phyloP scores from a whole-genome alignment of 2,797 vertebrate genomes.

The Eurystomus glaucurus region DNA sequence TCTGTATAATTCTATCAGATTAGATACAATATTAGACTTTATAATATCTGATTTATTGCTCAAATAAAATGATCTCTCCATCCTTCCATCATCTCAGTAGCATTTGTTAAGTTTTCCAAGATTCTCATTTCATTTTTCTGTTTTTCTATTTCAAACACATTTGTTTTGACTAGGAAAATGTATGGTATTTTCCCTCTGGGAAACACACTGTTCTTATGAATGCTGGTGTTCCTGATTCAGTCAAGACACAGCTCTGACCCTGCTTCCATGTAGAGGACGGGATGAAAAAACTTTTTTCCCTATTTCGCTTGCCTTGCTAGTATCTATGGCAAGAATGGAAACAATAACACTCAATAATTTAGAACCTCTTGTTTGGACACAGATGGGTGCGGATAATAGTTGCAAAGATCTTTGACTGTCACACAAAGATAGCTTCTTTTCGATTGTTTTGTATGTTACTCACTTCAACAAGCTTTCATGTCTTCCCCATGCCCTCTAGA shows the following conservation, averaged over 20 bases:
- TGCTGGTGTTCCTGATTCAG: not conserved
- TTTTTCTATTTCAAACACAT: not conserved
- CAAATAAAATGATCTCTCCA: not conserved
- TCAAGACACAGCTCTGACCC: not conserved
- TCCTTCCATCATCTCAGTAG: not conserved
- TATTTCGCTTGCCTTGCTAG: not conserved
- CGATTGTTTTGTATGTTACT: not conserved
- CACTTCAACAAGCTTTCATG: not conserved
- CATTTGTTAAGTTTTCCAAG: not conserved
- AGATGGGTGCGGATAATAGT: not conserved
- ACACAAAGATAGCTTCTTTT: not conserved
- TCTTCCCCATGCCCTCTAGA: not conserved
- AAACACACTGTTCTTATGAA: not conserved
- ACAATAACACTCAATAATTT: slow-evolving; percentile 19
- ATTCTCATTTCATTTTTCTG: not conserved
- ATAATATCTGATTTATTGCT: not conserved
- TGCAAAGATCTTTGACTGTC: not conserved
- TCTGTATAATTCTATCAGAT: not conserved
- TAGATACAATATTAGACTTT: not conserved
- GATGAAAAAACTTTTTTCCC: not conserved
- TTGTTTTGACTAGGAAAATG: not conserved
- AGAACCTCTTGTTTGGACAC: not conserved
- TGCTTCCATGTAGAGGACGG: not conserved
- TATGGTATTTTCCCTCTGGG: not conserved
- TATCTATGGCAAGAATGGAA: not conserved